Percentiles rank a stretch among this genome's conserved stretches.
Conservation (phyloP, 2,797 vertebrate species). For the Phrynocephalus vlangalii region DNA sequence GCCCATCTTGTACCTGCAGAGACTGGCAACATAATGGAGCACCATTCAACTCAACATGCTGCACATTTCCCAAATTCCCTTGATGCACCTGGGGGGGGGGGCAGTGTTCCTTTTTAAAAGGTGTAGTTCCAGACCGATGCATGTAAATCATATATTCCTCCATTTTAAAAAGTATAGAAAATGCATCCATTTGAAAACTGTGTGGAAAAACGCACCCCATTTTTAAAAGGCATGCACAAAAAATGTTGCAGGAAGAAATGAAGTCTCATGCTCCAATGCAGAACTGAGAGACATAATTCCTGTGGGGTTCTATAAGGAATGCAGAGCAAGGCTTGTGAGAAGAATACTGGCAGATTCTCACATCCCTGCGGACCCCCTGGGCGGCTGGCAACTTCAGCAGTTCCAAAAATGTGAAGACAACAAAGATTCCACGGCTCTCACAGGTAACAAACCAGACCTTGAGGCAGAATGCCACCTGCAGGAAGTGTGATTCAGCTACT, state of each 20-base stretch:
- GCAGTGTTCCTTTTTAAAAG: background rate
- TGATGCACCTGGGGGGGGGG: background rate
- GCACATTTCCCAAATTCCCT: background rate
- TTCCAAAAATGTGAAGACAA: background rate
- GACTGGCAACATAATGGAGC: background rate
- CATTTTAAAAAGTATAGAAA: background rate
- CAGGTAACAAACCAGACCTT: slow-evolving; percentile 18
- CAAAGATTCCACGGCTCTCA: slow-evolving; percentile 20
- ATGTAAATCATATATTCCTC: background rate
- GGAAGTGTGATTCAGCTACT: slow-evolving; percentile 21
- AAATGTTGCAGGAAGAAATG: background rate
- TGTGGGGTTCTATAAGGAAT: background rate
- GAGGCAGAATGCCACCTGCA: slow-evolving; percentile 20
- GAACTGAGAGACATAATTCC: background rate
- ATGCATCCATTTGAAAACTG: background rate
- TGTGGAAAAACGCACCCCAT: background rate
- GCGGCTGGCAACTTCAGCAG: background rate
- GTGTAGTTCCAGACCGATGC: background rate
- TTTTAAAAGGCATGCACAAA: background rate
- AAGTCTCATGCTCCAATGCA: background rate
- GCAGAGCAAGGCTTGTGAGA: background rate
- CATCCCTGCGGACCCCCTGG: background rate
- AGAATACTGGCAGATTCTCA: background rate
- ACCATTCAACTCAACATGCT: background rate
- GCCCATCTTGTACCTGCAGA: background rate